Conservation (phyloP, 2,888 invertebrate genomes). For the Chalcosyrphus nemorum region DNA sequence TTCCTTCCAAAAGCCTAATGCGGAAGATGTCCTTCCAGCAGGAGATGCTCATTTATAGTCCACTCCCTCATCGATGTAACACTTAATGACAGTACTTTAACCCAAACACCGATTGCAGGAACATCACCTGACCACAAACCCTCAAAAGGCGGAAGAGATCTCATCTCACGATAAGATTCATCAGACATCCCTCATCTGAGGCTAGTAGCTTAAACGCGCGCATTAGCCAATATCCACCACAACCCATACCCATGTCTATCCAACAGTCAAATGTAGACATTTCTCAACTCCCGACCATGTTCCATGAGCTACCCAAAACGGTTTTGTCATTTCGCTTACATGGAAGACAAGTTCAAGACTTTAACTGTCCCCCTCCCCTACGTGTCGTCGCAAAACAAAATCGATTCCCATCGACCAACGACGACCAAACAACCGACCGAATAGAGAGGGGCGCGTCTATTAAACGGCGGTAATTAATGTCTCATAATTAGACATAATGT, state of each 20-base stretch:
- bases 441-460: constrained; percentile 65
- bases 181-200: constrained; percentile 54
- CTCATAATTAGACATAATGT: constrained; percentile 73
- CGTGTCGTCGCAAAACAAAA: not conserved
- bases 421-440: constrained; percentile 6
- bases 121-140: constrained; percentile 33
- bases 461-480: constrained; percentile 72
- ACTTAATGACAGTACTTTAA: constrained; percentile 12
- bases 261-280: constrained; percentile 66
- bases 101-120: not conserved
- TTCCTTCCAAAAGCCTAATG: no score
- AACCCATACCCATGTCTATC: constrained; percentile 18
- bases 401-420: constrained; percentile 31
- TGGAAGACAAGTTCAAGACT: constrained; percentile 69
- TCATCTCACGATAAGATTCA: constrained; percentile 39
- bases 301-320: constrained; percentile 66
- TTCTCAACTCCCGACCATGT: constrained; percentile 56
- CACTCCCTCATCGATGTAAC: not conserved
- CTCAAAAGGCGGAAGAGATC: constrained; percentile 67
- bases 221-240: constrained; percentile 34
- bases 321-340: constrained; percentile 69
- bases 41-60: not conserved
- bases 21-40: not conserved
- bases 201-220: no score
- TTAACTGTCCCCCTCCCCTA: constrained; percentile 34